phyloP scores from a whole-genome alignment of 2,888 invertebrate genomes.

The Macrosoma leucophasiata region DNA sequence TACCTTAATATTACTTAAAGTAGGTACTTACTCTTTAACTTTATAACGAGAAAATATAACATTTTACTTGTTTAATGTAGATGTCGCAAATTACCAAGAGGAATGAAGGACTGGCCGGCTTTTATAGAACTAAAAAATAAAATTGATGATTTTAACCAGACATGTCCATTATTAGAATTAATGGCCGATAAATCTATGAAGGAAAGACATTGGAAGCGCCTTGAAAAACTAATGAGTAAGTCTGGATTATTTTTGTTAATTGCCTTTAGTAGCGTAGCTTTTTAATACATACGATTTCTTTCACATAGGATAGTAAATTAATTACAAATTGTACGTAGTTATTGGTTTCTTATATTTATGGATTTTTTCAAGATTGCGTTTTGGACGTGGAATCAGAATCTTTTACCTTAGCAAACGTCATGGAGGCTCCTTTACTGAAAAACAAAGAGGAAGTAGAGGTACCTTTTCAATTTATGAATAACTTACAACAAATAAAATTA shows the following conservation, averaged over 20 bases:
- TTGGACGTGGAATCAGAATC: conserved; percentile 88
- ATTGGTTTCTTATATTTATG: conserved; percentile 3
- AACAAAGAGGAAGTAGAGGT: conserved; percentile 92
- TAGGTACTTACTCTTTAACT: background rate
- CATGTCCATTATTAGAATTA: conserved; percentile 88
- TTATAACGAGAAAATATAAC: background rate
- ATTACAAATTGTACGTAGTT: too few relatives aligned
- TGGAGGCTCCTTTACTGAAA: conserved; percentile 89
- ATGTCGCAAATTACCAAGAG: conserved; percentile 88
- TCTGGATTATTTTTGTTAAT: too few relatives aligned
- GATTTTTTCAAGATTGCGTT: conserved; percentile 66
- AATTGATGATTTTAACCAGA: conserved; percentile 93
- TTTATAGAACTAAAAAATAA: conserved; percentile 89
- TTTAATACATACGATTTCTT: too few relatives aligned
- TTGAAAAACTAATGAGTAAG: conserved; percentile 68
- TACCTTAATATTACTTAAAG: conserved; percentile 13
- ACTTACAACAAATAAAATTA: too few relatives aligned
- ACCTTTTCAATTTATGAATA: too few relatives aligned
- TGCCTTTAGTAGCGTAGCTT: too few relatives aligned
- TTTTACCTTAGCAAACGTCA: conserved; percentile 86
- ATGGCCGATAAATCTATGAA: conserved; percentile 94
- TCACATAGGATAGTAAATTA: too few relatives aligned
- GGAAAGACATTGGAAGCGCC: conserved; percentile 83
- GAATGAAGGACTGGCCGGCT: conserved; percentile 92
- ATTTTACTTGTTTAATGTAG: conserved; percentile 48